Evolutionary conservation across 30 jellyfish, hydroid and myxozoan species (phyloP).

Genomic region (Rhopilema esculentum): DNA sequence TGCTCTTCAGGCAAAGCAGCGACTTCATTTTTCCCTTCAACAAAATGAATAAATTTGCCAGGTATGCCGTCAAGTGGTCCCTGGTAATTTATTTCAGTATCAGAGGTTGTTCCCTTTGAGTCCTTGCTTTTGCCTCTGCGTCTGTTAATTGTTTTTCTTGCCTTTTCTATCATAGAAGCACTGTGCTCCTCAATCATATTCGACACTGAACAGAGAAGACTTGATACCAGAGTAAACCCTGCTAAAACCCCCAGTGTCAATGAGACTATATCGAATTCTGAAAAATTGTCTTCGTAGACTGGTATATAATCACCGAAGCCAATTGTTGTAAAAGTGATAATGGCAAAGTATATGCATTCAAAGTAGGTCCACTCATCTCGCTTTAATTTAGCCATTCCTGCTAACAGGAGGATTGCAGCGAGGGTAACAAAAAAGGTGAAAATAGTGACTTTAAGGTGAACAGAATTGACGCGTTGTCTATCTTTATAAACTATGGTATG

Average conservation of each 20-base stretch:
- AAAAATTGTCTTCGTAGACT: constrained; percentile 14
- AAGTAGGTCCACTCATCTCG: constrained; percentile 64
- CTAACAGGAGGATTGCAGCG: constrained; percentile 29
- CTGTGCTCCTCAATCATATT: constrained; percentile 65
- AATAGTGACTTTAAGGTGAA: constrained; percentile 54
- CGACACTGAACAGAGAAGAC: constrained; percentile 64
- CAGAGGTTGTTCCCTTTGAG: not conserved
- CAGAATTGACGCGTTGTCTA: constrained; percentile 18
- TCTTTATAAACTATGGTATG: not conserved
- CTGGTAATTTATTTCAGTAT: not conserved
- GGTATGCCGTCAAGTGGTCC: not conserved
- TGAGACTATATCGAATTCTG: constrained; percentile 49
- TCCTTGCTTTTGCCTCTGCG: not conserved
- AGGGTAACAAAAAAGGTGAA: constrained; percentile 43
- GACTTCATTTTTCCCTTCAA: not conserved
- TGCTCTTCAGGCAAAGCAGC: not conserved
- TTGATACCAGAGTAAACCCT: constrained; percentile 63
- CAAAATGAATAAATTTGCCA: not conserved
- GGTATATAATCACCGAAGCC: constrained; percentile 79
- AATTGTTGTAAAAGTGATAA: constrained; percentile 61
- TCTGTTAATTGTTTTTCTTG: constrained; percentile 6
- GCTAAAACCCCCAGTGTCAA: constrained; percentile 39
- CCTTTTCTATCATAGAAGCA: constrained; percentile 22
- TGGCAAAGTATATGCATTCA: constrained; percentile 55
- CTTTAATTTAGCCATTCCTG: constrained; percentile 48